Conservation (phyloP, 2,888 invertebrate genomes). For the Agrotis ipsilon region DNA sequence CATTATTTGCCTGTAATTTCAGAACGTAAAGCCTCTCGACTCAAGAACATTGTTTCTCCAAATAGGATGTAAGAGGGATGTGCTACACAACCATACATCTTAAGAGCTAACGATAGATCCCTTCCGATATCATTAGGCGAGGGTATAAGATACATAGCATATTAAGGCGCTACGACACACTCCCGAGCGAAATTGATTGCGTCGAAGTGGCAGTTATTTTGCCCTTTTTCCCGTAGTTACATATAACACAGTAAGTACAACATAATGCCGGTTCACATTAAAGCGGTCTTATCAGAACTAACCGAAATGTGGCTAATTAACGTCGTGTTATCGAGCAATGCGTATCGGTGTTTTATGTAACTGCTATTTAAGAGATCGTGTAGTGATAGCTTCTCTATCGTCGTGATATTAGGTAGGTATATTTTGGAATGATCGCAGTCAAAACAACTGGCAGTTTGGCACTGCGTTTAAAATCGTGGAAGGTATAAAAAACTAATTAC, state of each 20-base stretch:
- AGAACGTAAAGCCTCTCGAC: constrained; percentile 12
- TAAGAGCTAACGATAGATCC: constrained; percentile 43
- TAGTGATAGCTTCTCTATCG: constrained; percentile 28
- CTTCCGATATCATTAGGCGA: constrained; percentile 42
- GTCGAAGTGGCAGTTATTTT: constrained; percentile 37
- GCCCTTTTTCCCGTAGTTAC: constrained; percentile 47
- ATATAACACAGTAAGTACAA: constrained; percentile 30
- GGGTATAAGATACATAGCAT: constrained; percentile 38
- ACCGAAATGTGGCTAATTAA: constrained; percentile 59
- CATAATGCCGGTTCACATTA: constrained; percentile 30
- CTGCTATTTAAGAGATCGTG: constrained; percentile 32
- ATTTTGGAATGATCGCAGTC: constrained; percentile 20
- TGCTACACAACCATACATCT: constrained; percentile 34
- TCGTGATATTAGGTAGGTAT: constrained; percentile 46
- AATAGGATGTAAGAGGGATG: constrained; percentile 28
- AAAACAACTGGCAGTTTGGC: constrained; percentile 11
- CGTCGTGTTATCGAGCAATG: constrained; percentile 40
- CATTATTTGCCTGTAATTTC: constrained; percentile 18
- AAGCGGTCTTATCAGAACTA: constrained; percentile 50
- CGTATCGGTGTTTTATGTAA: constrained; percentile 22
- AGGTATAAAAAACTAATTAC: background rate
- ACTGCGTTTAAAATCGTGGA: background rate
- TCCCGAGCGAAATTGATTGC: constrained; percentile 39
- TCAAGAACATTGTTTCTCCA: constrained; percentile 28
- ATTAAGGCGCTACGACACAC: constrained; percentile 47